phyloP scores from a whole-genome alignment of 1,140 invertebrate genomes.

The Macrosteles quadrilineatus region DNA sequence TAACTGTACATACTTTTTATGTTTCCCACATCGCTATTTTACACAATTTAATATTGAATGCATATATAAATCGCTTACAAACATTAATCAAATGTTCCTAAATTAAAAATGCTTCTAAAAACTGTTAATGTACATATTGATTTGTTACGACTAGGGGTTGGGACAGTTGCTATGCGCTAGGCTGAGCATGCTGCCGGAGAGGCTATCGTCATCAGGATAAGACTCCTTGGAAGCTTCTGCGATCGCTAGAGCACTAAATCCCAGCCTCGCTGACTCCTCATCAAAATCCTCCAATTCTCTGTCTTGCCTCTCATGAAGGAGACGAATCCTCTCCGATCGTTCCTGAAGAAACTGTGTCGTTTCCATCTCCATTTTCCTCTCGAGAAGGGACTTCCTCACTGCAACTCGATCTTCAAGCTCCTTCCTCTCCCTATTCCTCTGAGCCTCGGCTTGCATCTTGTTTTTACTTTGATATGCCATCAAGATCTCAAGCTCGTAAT shows the following conservation, averaged over 20 bases:
- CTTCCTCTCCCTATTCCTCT: constrained; percentile 88
- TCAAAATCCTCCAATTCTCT: constrained; percentile 92
- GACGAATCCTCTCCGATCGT: constrained; percentile 81
- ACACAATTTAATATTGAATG: not conserved
- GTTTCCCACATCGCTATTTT: not conserved
- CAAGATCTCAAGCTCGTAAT: constrained; percentile 95
- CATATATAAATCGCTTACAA: constrained; percentile 9
- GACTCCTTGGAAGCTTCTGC: constrained; percentile 84
- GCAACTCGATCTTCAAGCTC: constrained; percentile 93
- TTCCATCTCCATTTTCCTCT: constrained; percentile 96
- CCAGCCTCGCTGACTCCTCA: constrained; percentile 86
- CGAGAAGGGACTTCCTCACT: constrained; percentile 81
- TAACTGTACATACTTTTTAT: not conserved
- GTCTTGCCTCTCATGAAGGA: constrained; percentile 86
- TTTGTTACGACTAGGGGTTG: constrained; percentile 27
- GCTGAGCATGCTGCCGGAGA: constrained; percentile 92
- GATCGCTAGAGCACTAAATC: constrained; percentile 89
- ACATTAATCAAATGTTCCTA: constrained; percentile 1
- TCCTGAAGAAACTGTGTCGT: constrained; percentile 88
- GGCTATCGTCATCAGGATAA: constrained; percentile 84
- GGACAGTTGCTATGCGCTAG: constrained; percentile 57
- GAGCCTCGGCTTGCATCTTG: constrained; percentile 95
- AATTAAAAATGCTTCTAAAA: constrained; percentile 24
- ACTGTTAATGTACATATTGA: constrained; percentile 17
- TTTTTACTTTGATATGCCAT: constrained; percentile 99